These are phyloP conservation scores for Sakesphorus luctuosus DNA, from an alignment of 2,113 vertebrate species.

Conservation along the genomic window DNA sequence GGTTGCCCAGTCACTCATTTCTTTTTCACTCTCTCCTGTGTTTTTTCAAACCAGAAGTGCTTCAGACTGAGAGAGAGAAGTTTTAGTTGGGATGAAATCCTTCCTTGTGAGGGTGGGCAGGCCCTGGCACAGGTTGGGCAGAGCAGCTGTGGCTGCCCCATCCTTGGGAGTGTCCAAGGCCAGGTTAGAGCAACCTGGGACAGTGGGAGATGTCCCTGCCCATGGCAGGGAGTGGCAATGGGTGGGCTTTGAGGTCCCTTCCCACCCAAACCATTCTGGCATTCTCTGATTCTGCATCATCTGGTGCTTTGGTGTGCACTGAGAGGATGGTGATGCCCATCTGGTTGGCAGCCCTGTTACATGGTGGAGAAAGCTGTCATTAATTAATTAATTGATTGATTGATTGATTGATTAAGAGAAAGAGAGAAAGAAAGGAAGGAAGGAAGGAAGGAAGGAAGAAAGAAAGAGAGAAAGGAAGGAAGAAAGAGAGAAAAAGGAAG, in stretches of 20 bases:
- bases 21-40: not conserved
- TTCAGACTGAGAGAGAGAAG: not conserved
- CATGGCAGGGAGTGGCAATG: not conserved
- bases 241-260: not conserved
- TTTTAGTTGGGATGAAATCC: not conserved
- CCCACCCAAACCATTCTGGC: not conserved
- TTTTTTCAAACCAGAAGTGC: not conserved
- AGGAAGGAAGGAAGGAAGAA: too few relatives aligned
- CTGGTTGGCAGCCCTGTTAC: not conserved
- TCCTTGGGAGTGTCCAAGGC: rapidly evolving
- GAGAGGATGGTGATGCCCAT: rapidly evolving
- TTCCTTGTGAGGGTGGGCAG: rapidly evolving
- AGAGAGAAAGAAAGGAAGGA: too few relatives aligned
- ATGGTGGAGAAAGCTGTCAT: not conserved
- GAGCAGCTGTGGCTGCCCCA: not conserved
- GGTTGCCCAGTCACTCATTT: not conserved
- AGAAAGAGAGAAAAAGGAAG: too few relatives aligned
- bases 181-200: rapidly evolving
- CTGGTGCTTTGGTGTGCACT: not conserved
- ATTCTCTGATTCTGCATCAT: not conserved
- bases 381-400: too few relatives aligned
- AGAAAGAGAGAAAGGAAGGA: too few relatives aligned
- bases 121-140: not conserved
- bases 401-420: too few relatives aligned
- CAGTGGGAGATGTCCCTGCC: not conserved